Evolutionary conservation across 2,888 invertebrate species (phyloP), one percentile per base, ranked within the genome.

Genomic region (Troides helena): DNA sequence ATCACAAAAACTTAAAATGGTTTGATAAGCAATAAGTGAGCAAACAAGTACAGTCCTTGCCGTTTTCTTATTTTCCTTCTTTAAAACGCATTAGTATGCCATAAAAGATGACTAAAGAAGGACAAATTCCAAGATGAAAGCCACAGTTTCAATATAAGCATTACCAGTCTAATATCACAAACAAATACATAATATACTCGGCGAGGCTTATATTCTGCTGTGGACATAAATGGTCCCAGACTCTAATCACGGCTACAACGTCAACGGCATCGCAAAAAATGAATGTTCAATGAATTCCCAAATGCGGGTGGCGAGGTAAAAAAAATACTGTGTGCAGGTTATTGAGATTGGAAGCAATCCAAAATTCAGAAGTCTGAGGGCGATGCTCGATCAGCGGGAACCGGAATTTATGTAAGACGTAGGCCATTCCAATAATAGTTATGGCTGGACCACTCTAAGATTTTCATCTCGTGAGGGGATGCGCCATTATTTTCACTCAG

Each of bases 291-390:
- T 21, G 39, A 43, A 58, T 57, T 58, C 58, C 0, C n/a, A n/a
- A 65, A 43, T 23, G 46, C 59, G 64, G 23, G 21, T 18, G 60
- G 23, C 60, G 17, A 50, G 50, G 60, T 43, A 53, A 60, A 60
- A 43, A 68, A 25, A 39, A 30, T 30, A 59, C 60, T 39, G 64
- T 64, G 64, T 68, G 64, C 53, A 60, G 39, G 50, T 64, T 68
- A 68, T 68, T 64, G 60, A 64, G 68, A 64, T 68, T 68, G 68
- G 68, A 68, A 68, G 64, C 50, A 23, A 60, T 60, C 68, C 68
- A 68, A 64, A 68, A 68, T 56, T 56, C 50, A 25, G 59, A 64
- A 25, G 64, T 63, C 46, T 30, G 30, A 50, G 59, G 23, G 39
- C 53, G 62, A 62, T 60, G 68, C 64, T 21, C 68, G 64, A 68